phyloP scores from a whole-genome alignment of 37 sponge, comb jelly and placozoan genomes.

The Crambe crambe region DNA sequence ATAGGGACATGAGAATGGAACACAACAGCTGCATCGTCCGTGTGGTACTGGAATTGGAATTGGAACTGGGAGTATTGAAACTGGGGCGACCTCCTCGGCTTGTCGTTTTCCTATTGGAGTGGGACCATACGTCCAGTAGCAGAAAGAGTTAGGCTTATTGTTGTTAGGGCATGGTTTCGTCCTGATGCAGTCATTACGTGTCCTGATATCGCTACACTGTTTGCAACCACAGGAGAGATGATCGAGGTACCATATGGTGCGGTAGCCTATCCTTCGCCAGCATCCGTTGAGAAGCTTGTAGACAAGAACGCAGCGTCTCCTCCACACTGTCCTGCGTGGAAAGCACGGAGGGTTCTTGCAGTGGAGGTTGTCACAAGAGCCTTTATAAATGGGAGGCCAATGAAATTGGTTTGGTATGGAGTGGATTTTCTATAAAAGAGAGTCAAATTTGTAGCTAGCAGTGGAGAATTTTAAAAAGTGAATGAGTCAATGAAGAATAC shows the following conservation, averaged over 20 bases:
- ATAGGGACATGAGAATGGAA: not conserved
- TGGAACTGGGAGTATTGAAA: too few species aligned
- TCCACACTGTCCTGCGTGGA: not conserved
- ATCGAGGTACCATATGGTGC: not conserved
- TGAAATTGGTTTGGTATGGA: slow-evolving; percentile 9
- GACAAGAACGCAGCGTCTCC: slow-evolving; percentile 8
- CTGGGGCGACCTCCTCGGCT: too few species aligned
- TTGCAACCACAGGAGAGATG: slow-evolving; percentile 26
- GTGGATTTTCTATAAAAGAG: slow-evolving; percentile 5
- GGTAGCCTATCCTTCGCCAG: slow-evolving; percentile 6
- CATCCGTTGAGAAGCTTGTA: slow-evolving; percentile 2
- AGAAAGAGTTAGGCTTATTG: not conserved
- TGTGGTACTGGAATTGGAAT: too few species aligned
- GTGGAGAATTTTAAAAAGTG: too few species aligned
- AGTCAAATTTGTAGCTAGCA: not conserved
- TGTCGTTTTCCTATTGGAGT: too few species aligned
- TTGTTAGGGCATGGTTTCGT: slow-evolving; percentile 20
- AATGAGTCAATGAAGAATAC: too few species aligned
- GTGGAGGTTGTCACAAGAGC: slow-evolving; percentile 15
- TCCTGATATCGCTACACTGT: slow-evolving; percentile 12
- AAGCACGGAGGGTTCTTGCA: slow-evolving; percentile 22
- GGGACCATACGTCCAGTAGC: not conserved
- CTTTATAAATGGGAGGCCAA: slow-evolving; percentile 13
- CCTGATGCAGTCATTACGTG: not conserved
- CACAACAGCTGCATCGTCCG: slow-evolving; percentile 11